These are phyloP conservation scores for Rhinoderma darwinii DNA, from an alignment of 2,113 vertebrate species.

Conservation along the genomic window DNA sequence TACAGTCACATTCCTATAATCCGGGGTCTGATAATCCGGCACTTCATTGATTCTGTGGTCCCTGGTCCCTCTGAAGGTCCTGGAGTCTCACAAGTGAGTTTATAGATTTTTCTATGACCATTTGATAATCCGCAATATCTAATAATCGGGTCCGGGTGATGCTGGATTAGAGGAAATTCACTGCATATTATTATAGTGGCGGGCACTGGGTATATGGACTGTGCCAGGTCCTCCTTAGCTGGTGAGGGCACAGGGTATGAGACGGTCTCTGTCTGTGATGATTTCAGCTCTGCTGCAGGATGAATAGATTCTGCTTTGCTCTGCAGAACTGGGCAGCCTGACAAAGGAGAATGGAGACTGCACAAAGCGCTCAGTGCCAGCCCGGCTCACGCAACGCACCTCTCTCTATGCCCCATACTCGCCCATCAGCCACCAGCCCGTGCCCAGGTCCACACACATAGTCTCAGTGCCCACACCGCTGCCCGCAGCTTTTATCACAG, in stretches of 20 bases:
- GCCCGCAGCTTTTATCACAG: background rate
- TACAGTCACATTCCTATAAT: too few relatives aligned
- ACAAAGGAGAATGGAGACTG: constrained; percentile 30
- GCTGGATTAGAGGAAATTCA: background rate
- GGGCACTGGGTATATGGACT: background rate
- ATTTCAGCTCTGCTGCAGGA: constrained; percentile 20
- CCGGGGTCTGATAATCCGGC: too few relatives aligned
- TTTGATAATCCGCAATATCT: background rate
- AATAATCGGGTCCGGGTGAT: background rate
- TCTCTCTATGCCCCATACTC: background rate
- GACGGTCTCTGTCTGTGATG: background rate
- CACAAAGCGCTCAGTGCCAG: background rate
- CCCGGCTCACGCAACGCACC: background rate
- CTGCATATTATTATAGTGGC: background rate
- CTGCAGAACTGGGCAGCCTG: constrained; percentile 40
- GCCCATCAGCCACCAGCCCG: background rate
- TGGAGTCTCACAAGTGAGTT: background rate
- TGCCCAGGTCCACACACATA: background rate
- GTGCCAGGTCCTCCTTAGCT: background rate
- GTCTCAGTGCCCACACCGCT: background rate
- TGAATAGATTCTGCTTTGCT: constrained; percentile 55
- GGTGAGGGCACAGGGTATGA: background rate
- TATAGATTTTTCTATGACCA: background rate
- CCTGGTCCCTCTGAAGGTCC: too few relatives aligned
- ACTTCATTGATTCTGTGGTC: too few relatives aligned